Evolutionary conservation across 1,140 invertebrate genomes (phyloP).

Genomic region (Neodiprion lecontei): DNA sequence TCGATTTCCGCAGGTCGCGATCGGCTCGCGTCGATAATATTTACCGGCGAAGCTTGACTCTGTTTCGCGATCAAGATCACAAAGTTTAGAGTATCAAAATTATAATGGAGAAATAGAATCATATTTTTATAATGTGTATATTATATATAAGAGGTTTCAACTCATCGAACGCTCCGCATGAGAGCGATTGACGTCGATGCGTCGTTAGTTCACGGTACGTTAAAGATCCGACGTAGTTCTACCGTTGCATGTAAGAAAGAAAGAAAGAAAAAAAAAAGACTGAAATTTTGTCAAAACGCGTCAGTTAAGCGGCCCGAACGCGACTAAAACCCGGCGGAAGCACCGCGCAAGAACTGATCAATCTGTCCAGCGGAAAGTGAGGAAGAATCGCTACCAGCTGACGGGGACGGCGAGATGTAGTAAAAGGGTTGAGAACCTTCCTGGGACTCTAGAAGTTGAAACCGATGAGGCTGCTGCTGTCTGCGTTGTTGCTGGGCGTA

Average conservation of each 20-base stretch:
- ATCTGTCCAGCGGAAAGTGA: slow-evolving; percentile 71
- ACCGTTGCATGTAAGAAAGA: not conserved
- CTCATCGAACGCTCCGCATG: not conserved
- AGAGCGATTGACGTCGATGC: not conserved
- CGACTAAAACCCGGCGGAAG: slow-evolving; percentile 69
- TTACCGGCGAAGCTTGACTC: too few relatives aligned
- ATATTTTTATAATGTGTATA: not conserved
- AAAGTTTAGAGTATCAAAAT: too few relatives aligned
- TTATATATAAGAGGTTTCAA: not conserved
- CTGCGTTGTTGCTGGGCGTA: slow-evolving; percentile 75
- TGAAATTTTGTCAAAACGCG: not conserved
- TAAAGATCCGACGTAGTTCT: not conserved
- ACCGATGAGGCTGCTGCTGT: slow-evolving; percentile 63
- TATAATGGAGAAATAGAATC: not conserved
- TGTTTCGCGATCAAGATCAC: too few relatives aligned
- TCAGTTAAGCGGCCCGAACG: slow-evolving; percentile 16
- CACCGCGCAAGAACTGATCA: slow-evolving; percentile 79
- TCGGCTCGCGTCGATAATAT: too few relatives aligned
- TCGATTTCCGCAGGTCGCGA: too few relatives aligned
- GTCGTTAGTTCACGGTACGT: not conserved
- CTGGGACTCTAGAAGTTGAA: slow-evolving; percentile 53
- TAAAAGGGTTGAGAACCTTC: slow-evolving; percentile 67
- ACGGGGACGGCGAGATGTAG: slow-evolving; percentile 64
- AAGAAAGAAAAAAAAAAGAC: not conserved
- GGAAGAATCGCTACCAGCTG: slow-evolving; percentile 47